Evolutionary conservation across 2,888 invertebrate species (phyloP), one percentile per base, ranked within the genome.

Genomic region (Ephialtes manifestator): DNA sequence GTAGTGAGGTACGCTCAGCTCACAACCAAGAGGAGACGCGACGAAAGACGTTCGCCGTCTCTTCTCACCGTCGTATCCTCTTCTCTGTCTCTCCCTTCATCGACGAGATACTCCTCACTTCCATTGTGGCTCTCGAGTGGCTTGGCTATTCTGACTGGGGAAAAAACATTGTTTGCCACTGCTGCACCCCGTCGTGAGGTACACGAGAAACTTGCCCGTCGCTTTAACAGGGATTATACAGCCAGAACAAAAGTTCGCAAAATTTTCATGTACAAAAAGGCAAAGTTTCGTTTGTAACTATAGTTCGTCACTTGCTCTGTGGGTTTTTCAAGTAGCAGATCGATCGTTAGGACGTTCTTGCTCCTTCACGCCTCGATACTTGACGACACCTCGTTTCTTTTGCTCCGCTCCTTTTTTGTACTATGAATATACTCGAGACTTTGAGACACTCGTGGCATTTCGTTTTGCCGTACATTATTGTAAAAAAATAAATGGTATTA

Each of bases 41-140:
- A 77, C 77, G 77, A 74, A 72, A 72, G 58, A 68, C 67, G n/a
- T 67, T 46, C 74, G n/a, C 71, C 60, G 28, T 55, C 51, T 74
- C 72, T 60, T 75, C 72, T 79, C 70, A 43, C 63, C 53, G 71
- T 70, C 68, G 28, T 18, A 60, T 71, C 39, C 31, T 51, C 48
- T 63, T 84, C 76, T 80, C 71, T 71, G 60, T 81, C 83, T 84
- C 78, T 77, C 53, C 75, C 63, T 84, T 58, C 70, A 68, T 4
- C 15, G 48, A 68, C 39, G 65, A 82, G 80, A 79, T 81, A 85
- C 80, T 28, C 83, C 79, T 83, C 76, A 87, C 86, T 68, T 68
- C 82, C 84, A 89, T 91, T 92, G 92, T 92, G 85, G 72, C 8
- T 53, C 51, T 91, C 90, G 85, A 92, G 92, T 91, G 90, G 90